Evolutionary conservation across 2,113 vertebrate species (phyloP).

Genomic region (Chloropsis cyanopogon): DNA sequence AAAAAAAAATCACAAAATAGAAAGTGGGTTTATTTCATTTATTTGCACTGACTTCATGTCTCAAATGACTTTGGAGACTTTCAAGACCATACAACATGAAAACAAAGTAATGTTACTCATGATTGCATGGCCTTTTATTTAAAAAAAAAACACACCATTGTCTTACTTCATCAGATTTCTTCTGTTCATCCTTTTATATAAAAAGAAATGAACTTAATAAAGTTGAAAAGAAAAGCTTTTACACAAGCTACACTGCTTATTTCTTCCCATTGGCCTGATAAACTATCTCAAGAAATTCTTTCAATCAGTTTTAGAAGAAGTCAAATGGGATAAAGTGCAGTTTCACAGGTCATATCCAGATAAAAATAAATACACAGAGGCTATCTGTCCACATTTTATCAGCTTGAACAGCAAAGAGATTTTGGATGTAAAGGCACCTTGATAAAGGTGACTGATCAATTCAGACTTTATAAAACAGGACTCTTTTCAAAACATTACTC

Average conservation of each 20-base stretch:
- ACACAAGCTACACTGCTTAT: neutral
- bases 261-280: neutral
- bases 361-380: neutral
- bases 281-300: constrained; percentile 15
- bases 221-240: neutral
- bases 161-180: neutral
- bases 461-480: neutral
- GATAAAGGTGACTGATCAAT: neutral
- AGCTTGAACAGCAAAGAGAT: neutral
- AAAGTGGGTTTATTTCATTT: neutral
- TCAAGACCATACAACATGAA: neutral
- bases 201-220: neutral
- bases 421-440: neutral
- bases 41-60: neutral
- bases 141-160: neutral
- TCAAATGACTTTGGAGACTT: neutral
- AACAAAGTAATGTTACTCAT: neutral
- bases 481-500: neutral
- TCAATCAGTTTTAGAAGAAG: neutral
- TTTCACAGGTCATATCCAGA: neutral
- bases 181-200: neutral
- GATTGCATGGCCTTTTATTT: neutral
- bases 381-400: constrained; percentile 2
- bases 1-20: neutral
- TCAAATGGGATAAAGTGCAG: neutral